Conservation (phyloP, 1,140 invertebrate genomes). For the Aleiodes sp. region DNA sequence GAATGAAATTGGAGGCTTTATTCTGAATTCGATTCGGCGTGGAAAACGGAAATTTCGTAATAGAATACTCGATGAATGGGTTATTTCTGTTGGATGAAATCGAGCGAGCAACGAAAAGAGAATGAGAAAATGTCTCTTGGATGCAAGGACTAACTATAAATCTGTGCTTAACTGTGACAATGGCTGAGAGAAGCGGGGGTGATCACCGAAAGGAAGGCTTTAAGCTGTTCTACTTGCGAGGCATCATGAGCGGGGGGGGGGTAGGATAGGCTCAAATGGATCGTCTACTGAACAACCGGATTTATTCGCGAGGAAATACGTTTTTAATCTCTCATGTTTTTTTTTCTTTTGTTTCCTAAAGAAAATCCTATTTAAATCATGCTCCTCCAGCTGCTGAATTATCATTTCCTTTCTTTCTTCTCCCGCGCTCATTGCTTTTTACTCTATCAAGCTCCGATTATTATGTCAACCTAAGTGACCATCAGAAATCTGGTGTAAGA, state of each 20-base stretch:
- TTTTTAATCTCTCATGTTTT: too few species aligned
- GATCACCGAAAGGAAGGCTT: slow-evolving; percentile 51
- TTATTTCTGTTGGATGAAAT: slow-evolving; percentile 52
- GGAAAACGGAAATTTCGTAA: slow-evolving; percentile 50
- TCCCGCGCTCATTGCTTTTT: too few species aligned
- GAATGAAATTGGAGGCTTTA: background rate
- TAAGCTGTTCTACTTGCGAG: slow-evolving; percentile 51
- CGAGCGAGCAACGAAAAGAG: background rate
- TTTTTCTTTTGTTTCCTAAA: too few species aligned
- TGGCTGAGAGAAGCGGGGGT: slow-evolving; percentile 36
- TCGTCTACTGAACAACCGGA: slow-evolving; percentile 42
- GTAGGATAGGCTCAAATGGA: slow-evolving; percentile 53
- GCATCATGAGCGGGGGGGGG: too few species aligned
- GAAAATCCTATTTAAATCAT: too few species aligned
- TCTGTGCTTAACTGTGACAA: slow-evolving; percentile 56
- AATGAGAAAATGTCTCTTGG: background rate
- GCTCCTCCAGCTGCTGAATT: too few species aligned
- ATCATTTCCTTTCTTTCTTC: too few species aligned
- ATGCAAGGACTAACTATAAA: slow-evolving; percentile 52
- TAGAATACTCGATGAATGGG: slow-evolving; percentile 58
- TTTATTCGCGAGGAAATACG: slow-evolving; percentile 43
- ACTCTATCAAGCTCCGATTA: background rate
- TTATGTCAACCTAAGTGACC: slow-evolving; percentile 1
- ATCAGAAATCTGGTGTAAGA: background rate
- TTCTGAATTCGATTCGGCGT: background rate